These are phyloP conservation scores for Prionace glauca DNA, from an alignment of 2,797 vertebrate species.

Conservation along the genomic window DNA sequence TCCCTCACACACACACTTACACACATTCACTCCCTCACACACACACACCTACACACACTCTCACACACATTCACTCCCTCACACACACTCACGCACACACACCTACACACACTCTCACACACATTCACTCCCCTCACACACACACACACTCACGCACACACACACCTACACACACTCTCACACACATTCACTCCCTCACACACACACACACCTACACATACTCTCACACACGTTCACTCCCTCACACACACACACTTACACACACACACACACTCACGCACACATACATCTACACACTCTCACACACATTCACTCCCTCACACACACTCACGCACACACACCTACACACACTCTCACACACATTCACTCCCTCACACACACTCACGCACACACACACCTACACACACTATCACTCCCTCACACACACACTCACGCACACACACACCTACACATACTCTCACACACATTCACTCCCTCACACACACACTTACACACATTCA, in stretches of 20 bases:
- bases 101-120: not conserved
- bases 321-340: not conserved
- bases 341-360: not conserved
- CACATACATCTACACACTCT: not conserved
- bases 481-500: too few species aligned
- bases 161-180: too few species aligned
- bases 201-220: not conserved
- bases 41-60: not conserved
- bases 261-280: not conserved
- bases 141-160: not conserved
- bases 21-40: not conserved
- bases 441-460: not conserved
- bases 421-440: too few species aligned
- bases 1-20: too few species aligned
- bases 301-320: not conserved
- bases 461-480: too few species aligned
- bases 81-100: not conserved
- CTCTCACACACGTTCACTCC: not conserved
- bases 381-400: not conserved
- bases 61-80: too few species aligned
- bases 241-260: not conserved
- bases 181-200: not conserved
- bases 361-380: slow-evolving; percentile 36
- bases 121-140: not conserved
- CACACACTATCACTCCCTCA: not conserved